Percentiles rank a stretch among this genome's conserved stretches.
Evolutionary conservation across 1,140 invertebrate genomes (phyloP).

Genomic region (Drosophila trapezifrons): DNA sequence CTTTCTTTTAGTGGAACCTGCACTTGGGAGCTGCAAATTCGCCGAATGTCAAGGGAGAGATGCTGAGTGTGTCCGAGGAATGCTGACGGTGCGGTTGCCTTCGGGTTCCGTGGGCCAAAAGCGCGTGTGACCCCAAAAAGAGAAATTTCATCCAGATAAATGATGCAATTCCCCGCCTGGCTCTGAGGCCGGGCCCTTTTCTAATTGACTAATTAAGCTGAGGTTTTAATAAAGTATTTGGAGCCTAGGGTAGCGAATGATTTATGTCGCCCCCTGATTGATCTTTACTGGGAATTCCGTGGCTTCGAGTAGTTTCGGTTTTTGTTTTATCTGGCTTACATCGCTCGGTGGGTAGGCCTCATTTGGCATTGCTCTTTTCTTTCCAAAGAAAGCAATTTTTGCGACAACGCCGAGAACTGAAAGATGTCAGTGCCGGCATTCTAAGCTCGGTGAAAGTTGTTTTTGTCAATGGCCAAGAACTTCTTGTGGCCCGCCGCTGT

Average conservation of each 20-base stretch:
- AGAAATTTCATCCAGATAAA: constrained; percentile 74
- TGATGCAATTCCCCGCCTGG: constrained; percentile 62
- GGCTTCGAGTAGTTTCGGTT: constrained; percentile 6
- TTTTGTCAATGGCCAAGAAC: constrained; percentile 77
- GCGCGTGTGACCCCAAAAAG: constrained; percentile 70
- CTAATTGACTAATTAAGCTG: constrained; percentile 63
- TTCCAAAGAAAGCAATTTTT: constrained; percentile 64
- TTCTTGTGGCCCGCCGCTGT: constrained; percentile 35
- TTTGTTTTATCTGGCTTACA: constrained; percentile 52
- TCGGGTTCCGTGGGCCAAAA: constrained; percentile 44
- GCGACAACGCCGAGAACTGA: constrained; percentile 43
- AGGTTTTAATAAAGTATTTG: constrained; percentile 37
- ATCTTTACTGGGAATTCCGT: constrained; percentile 26
- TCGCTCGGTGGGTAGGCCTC: constrained; percentile 49
- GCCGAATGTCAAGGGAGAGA: constrained; percentile 54
- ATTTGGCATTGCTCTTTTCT: constrained; percentile 42
- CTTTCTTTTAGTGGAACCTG: constrained; percentile 1
- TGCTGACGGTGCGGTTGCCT: constrained; percentile 40
- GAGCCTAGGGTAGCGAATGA: constrained; percentile 40
- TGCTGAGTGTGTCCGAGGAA: constrained; percentile 44
- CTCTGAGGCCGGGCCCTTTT: constrained; percentile 30
- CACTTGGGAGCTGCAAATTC: constrained; percentile 64
- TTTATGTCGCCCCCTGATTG: constrained; percentile 36
- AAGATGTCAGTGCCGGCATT: constrained; percentile 69
- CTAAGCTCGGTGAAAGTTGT: constrained; percentile 80